A percentile compares a stretch with the other conserved stretches of the same genome.
Evolutionary conservation across 2,888 invertebrate species (phyloP).

Genomic region (Euzetes globulus): DNA sequence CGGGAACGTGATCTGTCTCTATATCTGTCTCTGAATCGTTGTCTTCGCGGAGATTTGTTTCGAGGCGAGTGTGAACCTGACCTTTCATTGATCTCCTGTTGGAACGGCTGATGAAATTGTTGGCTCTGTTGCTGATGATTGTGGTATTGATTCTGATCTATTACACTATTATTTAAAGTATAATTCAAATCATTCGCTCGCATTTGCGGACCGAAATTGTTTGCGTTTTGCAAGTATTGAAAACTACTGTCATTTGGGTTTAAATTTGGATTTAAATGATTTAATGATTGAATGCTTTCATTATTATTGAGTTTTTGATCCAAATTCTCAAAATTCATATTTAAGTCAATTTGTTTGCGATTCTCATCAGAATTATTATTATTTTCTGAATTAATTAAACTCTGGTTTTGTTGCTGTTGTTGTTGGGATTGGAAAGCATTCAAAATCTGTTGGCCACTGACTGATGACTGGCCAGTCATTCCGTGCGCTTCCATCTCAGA

Average conservation of each 20-base stretch:
- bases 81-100: slow-evolving; percentile 43
- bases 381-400: not conserved
- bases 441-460: slow-evolving; percentile 1
- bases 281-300: not conserved
- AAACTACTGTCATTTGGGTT: slow-evolving; percentile 17
- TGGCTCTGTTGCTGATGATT: slow-evolving; percentile 22
- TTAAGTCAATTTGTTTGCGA: slow-evolving; percentile 18
- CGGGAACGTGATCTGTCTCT: slow-evolving; percentile 43
- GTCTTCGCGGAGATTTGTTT: slow-evolving; percentile 29
- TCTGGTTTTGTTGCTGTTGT: not conserved
- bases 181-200: slow-evolving; percentile 20
- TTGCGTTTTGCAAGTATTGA: slow-evolving; percentile 26
- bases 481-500: slow-evolving; percentile 7
- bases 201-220: slow-evolving; percentile 26
- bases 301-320: slow-evolving; percentile 22
- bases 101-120: slow-evolving; percentile 45
- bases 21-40: slow-evolving; percentile 5
- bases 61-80: slow-evolving; percentile 35
- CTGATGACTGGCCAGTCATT: not conserved
- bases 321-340: slow-evolving; percentile 13
- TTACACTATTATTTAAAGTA: not conserved
- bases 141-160: slow-evolving; percentile 22
- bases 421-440: not conserved
- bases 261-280: slow-evolving; percentile 13
- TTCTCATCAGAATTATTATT: slow-evolving; percentile 19